Conservation (phyloP, 1,140 invertebrate genomes). For the Ruditapes philippinarum region DNA sequence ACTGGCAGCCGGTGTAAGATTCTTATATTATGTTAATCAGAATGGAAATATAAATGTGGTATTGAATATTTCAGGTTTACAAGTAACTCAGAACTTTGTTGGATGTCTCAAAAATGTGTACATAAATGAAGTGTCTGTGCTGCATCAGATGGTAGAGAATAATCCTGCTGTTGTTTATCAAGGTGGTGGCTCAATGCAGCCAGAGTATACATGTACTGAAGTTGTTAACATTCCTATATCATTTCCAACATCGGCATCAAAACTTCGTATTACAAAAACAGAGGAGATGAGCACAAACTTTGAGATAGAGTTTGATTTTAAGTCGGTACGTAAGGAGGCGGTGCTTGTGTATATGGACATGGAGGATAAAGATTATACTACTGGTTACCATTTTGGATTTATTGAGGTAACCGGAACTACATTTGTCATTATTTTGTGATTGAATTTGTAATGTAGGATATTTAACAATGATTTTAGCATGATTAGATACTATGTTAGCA, state of each 20-base stretch:
- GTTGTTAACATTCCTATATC: conserved; percentile 96
- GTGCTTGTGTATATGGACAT: conserved; percentile 95
- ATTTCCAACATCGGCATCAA: conserved; percentile 93
- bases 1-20: too few relatives aligned
- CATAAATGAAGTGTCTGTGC: conserved; percentile 96
- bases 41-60: too few relatives aligned
- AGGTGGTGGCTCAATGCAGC: conserved; percentile 90
- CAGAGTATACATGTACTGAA: conserved; percentile 94
- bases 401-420: conserved; percentile 95
- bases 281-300: conserved; percentile 90
- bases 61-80: conserved; percentile 84
- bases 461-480: too few relatives aligned
- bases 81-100: conserved; percentile 89
- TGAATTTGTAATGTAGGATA: too few relatives aligned
- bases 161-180: conserved; percentile 90
- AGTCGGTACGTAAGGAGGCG: conserved; percentile 93
- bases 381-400: conserved; percentile 91
- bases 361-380: conserved; percentile 84
- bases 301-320: conserved; percentile 95
- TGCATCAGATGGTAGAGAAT: conserved; percentile 92
- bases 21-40: too few relatives aligned
- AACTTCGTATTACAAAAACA: conserved; percentile 88
- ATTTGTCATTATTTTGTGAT: too few relatives aligned
- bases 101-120: conserved; percentile 97
- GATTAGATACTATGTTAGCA: too few relatives aligned